Base-by-base conservation (phyloP, 2,113 vertebrate genomes). In the Sebastes fasciatus region DNA sequence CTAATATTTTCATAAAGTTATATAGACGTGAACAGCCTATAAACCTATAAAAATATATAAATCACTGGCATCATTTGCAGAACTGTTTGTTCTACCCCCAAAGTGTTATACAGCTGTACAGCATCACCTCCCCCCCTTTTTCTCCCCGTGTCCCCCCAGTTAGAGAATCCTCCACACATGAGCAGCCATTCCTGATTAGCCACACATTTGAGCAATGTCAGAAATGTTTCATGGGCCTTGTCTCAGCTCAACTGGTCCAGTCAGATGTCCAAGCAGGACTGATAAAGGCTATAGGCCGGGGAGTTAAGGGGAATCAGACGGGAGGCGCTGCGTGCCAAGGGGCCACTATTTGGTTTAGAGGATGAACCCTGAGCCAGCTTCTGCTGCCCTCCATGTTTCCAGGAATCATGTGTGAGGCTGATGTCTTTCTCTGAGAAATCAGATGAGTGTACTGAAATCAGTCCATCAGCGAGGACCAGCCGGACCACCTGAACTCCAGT, bases 191-290 rank as follows among this genome's bases (percentile, higher is more conserved):
- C 93, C 91, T 84, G 91, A 94, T 95, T 93, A 85, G 90, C 83
- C 86, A 94, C 92, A 92, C 90, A 92, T 93, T 92, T 43, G 76
- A 91, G 89, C 87, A 88, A 94, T 93, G 92, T 94, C 89, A 93
- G 83, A 93, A 92, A 93, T 93, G 90, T 90, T 93, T 94, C 87
- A 89, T 83, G 87, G 72, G 23, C 65, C 87, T 80, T 46, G 81
- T 90, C 84, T 86, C 51, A 17, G 71, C 82, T 82, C 76, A 21
- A 74, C 70, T 40, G 77, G 52, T 86, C 80, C 84, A 88, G 73
- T 80, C 84, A 58, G 77, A 80, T 62, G 67, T 88, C 83, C 51
- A 14, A 49, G 65, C 63, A 64, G 26, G 26, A 12, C 82, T 34
- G 77, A 86, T 86, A 83, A 87, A 90, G 68, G 74, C 80, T 23